These are phyloP conservation scores for Zoanthus gigantus DNA, from an alignment of 92 coral and sea anemone genomes.

Conservation along the genomic window DNA sequence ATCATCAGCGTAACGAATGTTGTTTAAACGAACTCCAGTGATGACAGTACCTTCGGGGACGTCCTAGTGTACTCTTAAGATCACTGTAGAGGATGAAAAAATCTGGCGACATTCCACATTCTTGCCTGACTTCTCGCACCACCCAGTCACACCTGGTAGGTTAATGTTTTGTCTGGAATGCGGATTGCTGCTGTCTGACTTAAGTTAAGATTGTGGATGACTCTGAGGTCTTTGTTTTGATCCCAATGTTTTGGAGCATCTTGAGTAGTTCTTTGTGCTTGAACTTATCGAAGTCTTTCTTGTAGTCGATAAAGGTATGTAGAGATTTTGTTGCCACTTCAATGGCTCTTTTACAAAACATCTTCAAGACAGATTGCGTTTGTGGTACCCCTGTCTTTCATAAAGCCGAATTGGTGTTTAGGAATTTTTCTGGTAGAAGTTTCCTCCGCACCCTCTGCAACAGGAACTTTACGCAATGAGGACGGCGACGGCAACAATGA, in stretches of 20 bases:
- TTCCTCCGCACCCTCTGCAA: not conserved
- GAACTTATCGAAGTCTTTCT: not conserved
- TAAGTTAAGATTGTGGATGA: not conserved
- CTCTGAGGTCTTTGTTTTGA: not conserved
- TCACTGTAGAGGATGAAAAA: not conserved
- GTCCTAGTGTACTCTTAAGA: not conserved
- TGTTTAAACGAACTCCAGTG: not conserved
- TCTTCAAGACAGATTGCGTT: not conserved
- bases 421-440: not conserved
- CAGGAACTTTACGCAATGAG: too few species aligned
- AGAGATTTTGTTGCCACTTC: too few species aligned
- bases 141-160: too few species aligned
- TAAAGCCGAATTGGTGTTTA: not conserved
- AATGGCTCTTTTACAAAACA: not conserved
- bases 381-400: not conserved
- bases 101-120: too few species aligned
- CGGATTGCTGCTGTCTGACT: not conserved
- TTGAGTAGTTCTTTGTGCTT: not conserved
- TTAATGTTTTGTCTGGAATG: too few species aligned
- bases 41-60: not conserved
- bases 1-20: not conserved
- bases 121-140: not conserved
- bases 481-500: too few species aligned
- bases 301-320: not conserved
- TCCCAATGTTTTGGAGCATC: not conserved